Conservation (phyloP, 1,140 invertebrate species). For the Paralvinella palmiformis region DNA sequence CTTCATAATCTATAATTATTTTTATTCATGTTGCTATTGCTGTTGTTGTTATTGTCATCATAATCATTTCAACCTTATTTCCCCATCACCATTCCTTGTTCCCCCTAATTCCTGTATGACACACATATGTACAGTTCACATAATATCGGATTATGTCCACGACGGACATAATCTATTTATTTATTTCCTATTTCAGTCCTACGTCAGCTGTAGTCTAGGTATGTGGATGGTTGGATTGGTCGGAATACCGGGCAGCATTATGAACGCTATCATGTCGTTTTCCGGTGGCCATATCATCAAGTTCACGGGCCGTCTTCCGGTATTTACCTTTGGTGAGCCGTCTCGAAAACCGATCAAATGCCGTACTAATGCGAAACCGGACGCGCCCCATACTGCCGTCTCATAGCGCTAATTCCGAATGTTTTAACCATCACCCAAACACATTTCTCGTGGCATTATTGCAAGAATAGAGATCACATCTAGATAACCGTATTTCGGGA, state of each 20-base stretch:
- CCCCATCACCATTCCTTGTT: too few species aligned
- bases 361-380: slow-evolving; percentile 66
- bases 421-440: not conserved
- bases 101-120: too few species aligned
- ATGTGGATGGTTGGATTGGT: slow-evolving; percentile 88
- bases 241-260: slow-evolving; percentile 89
- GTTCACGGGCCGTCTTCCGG: slow-evolving; percentile 77
- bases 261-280: slow-evolving; percentile 82
- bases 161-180: too few species aligned
- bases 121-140: not conserved
- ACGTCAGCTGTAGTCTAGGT: slow-evolving; percentile 84
- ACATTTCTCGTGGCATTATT: not conserved
- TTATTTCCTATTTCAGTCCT: slow-evolving; percentile 71
- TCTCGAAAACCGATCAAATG: not conserved
- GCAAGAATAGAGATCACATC: not conserved
- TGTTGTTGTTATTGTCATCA: too few species aligned
- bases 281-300: slow-evolving; percentile 87
- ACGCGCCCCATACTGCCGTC: slow-evolving; percentile 49
- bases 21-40: too few species aligned
- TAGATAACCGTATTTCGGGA: not conserved
- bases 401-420: not conserved
- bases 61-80: too few species aligned
- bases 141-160: not conserved
- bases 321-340: slow-evolving; percentile 64
- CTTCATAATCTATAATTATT: too few species aligned